Base-by-base conservation (phyloP, 1,140 invertebrate genomes). In the Bacillus rossius region DNA sequence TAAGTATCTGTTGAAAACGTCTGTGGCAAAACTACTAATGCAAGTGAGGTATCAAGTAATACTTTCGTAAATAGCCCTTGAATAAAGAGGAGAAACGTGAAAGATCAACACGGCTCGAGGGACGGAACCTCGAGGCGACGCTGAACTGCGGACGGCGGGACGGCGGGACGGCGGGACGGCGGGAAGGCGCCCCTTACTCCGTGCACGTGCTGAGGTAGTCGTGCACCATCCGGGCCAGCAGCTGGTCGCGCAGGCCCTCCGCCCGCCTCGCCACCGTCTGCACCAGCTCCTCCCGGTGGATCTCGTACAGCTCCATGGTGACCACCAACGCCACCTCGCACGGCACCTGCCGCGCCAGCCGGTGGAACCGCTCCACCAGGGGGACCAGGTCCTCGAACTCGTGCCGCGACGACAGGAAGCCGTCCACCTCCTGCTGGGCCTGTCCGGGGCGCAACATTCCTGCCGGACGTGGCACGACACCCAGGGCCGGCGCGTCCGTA, bases 241-340 rank as follows among this genome's bases (percentile, higher is more conserved):
- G 68, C 62, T 84, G 81, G 34, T 85, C 82, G 60, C 85, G 84
- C 14, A 94, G 73, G 38, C 76, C 76, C n/a, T 83, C 79, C 0
- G 91, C 88, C 38, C 84, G 73, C 20, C 78, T 75, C 1, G 85
- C 80, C 45, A 97, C 75, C 3, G 84, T 78, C 13, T 79, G 76
- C 22, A 96, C 89, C n/a, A 96, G 75, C 55, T 90, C 85, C 41
- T 82, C 82, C 57, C 92, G 82, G 69, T 92, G 84, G 62, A 98
- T 84, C 65, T 92, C 87, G 72, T 92, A 97, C 71, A 95, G 85
- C 20, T 91, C 91, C 57, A 91, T 84, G 17, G 84, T 81, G 25
- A 89, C 79, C 1, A 85, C 84, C 38, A 83, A 80, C 67, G 85
- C 80, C 17, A 86, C 77, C 50, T 82, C 79, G 2, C 79, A 74